A percentile compares a stretch with the other conserved stretches of the same genome.
Evolutionary conservation across 1,140 invertebrate species (phyloP).

Genomic region (Zaprionus vittiger): DNA sequence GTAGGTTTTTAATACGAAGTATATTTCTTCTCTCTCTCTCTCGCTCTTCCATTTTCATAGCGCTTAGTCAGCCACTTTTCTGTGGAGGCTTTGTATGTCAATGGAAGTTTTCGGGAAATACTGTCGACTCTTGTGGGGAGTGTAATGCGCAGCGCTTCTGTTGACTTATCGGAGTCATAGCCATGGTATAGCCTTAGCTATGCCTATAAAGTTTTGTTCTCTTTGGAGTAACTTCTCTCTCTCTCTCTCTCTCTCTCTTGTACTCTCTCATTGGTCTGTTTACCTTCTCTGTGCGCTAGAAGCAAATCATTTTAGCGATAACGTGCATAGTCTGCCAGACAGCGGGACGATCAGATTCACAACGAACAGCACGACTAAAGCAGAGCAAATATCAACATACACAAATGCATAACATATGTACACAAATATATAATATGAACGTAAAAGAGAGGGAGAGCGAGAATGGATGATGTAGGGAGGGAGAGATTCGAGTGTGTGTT

Average conservation of each 20-base stretch:
- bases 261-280: slow-evolving; percentile 18
- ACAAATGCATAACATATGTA: neutral
- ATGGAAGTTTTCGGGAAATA: neutral
- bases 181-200: slow-evolving; percentile 13
- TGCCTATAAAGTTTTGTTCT: neutral
- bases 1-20: slow-evolving; percentile 14
- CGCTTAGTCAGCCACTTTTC: slow-evolving; percentile 15
- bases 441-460: no score
- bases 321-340: slow-evolving; percentile 38
- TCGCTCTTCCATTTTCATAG: neutral
- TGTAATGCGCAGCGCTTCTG: neutral
- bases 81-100: neutral
- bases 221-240: neutral
- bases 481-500: neutral
- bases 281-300: slow-evolving; percentile 40
- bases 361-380: neutral
- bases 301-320: slow-evolving; percentile 34
- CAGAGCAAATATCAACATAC: slow-evolving; percentile 10
- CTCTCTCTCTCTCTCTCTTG: neutral
- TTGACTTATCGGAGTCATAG: slow-evolving; percentile 32
- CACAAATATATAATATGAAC: neutral
- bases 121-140: neutral
- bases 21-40: neutral
- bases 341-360: slow-evolving; percentile 30
- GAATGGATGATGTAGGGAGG: no score